phyloP scores from a whole-genome alignment of 1,140 invertebrate species.

The Charaxes varanes region DNA sequence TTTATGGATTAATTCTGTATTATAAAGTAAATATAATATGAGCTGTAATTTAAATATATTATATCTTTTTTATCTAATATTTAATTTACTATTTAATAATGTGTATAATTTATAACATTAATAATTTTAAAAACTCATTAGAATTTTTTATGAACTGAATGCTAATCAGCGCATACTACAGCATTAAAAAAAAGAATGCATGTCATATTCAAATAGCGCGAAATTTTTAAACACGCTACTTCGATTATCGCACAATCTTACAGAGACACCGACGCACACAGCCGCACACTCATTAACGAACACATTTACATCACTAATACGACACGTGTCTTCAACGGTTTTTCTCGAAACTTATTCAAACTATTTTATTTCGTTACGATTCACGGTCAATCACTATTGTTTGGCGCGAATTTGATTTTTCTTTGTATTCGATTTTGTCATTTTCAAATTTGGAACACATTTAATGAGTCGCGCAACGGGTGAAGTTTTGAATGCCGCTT shows the following conservation, averaged over 20 bases:
- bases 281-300: conserved; percentile 60
- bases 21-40: no score
- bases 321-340: conserved; percentile 48
- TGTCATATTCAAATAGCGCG: conserved; percentile 14
- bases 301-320: conserved; percentile 65
- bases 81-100: no score
- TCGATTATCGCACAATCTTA: conserved; percentile 32
- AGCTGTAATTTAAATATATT: no score
- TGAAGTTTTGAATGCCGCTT: conserved; percentile 49
- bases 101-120: no score
- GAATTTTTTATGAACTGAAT: no score
- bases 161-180: no score
- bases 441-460: conserved; percentile 34
- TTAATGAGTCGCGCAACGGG: conserved; percentile 53
- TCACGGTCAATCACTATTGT: conserved; percentile 33
- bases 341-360: no score
- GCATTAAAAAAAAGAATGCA: conserved; percentile 9
- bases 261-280: conserved; percentile 51
- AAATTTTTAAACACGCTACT: conserved; percentile 26
- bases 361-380: conserved; percentile 46
- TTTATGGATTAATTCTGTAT: no score
- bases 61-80: no score
- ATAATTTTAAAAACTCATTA: no score
- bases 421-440: conserved; percentile 36
- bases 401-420: conserved; percentile 35